Base-by-base conservation (phyloP, 2,113 vertebrate species). In the Sphyrna mokarran region DNA sequence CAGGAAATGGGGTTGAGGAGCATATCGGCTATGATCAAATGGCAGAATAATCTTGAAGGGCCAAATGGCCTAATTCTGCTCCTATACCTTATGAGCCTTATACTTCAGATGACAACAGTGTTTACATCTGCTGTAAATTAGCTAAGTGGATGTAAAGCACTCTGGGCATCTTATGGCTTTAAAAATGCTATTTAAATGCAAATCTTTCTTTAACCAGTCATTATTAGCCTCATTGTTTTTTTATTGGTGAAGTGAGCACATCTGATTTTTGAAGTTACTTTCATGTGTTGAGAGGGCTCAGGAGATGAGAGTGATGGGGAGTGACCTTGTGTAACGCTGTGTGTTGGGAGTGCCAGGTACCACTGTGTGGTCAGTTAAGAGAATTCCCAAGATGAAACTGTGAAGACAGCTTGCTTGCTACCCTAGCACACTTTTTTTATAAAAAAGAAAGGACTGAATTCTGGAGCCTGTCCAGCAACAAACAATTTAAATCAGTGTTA, bases 401-500 rank as follows among this genome's bases (percentile, higher is more conserved):
- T 22, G 29, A 93, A 91, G 33, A 33, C 33, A 66, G 89, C 89
- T 8, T 63, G n/a, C n/a, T 37, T 66, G 4, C 89, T 93, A 13
- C 63, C 33, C 61, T 8, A 93, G 89, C 61, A 93, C 16, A 20
- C 89, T 22, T n/a, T 18, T 6, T 7, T 93, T 93, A 66, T 68
- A 11, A 63, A 63, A 63, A 63, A 63, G 13, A 63, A 63, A 63
- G 13, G 13, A 63, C 33, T 37, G 89, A 68, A 93, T 63, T 37
- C n/a, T 66, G 58, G 89, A 93, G 33, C 61, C 29, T 61, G n/a
- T 66, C 89, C 61, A 93, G 89, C 22, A 22, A 93, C 63, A 93
- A 66, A 93, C 89, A 66, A 93, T 68, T 93, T 66, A 66, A 93
- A 93, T 93, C 61, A 93, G 61, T 0, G 33, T 66, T 93, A 93